Percentiles rank a stretch among this genome's conserved stretches.
phyloP scores from a whole-genome alignment of 2,797 vertebrate genomes.

The Crypturellus tataupa region DNA sequence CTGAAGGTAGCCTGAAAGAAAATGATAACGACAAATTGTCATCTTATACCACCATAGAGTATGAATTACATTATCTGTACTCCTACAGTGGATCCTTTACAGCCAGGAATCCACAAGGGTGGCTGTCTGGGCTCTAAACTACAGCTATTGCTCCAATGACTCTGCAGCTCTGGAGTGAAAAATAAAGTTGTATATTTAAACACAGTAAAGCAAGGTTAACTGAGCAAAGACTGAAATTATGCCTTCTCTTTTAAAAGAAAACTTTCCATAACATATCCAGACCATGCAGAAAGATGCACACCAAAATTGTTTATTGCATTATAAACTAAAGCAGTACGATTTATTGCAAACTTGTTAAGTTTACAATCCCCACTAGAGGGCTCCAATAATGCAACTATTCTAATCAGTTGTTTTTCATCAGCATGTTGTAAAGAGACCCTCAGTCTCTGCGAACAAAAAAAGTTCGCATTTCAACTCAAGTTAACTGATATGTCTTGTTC shows the following conservation, averaged over 20 bases:
- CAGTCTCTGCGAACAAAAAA: background rate
- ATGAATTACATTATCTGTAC: background rate
- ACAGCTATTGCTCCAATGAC: background rate
- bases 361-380: slow-evolving; percentile 35
- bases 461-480: background rate
- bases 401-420: background rate
- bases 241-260: background rate
- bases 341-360: background rate
- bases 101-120: background rate
- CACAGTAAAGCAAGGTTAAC: background rate
- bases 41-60: background rate
- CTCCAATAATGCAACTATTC: slow-evolving; percentile 18
- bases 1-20: slow-evolving; percentile 92
- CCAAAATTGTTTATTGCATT: background rate
- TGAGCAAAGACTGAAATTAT: background rate
- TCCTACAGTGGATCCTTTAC: background rate
- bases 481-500: background rate
- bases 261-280: background rate
- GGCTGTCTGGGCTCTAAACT: background rate
- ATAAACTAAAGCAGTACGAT: background rate
- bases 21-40: background rate
- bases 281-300: background rate
- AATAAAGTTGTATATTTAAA: background rate
- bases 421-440: background rate
- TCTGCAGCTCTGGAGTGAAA: background rate